Evolutionary conservation across 1,140 invertebrate species (phyloP).

Genomic region (Dysdera silvatica): DNA sequence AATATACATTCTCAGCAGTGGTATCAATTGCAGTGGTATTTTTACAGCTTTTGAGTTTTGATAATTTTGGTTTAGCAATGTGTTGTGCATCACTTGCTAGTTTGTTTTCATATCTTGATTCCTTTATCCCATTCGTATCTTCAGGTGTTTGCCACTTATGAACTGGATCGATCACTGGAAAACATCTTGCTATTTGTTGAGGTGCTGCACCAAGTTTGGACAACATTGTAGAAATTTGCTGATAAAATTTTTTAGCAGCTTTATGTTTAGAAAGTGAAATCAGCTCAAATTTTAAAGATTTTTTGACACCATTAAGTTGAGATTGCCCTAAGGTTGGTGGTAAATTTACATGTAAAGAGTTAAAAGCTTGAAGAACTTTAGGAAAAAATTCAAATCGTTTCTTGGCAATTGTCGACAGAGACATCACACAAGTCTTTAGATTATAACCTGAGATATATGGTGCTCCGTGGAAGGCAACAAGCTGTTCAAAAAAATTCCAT

Average conservation of each 20-base stretch:
- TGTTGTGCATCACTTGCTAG: slow-evolving; percentile 3
- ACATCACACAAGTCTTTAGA: slow-evolving; percentile 92
- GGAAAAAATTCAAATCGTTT: slow-evolving; percentile 78
- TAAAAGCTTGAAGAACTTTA: slow-evolving; percentile 64
- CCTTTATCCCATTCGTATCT: background rate
- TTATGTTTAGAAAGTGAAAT: slow-evolving; percentile 80
- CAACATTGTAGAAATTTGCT: slow-evolving; percentile 73
- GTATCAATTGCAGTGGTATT: slow-evolving; percentile 52
- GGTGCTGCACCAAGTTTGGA: slow-evolving; percentile 80
- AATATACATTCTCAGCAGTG: slow-evolving; percentile 51
- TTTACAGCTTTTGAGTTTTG: slow-evolving; percentile 32
- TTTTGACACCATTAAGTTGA: slow-evolving; percentile 89
- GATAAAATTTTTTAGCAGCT: slow-evolving; percentile 63
- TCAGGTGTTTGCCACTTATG: background rate
- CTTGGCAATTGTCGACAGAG: slow-evolving; percentile 78
- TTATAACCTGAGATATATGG: slow-evolving; percentile 87
- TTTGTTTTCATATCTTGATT: background rate
- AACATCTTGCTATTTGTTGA: slow-evolving; percentile 60
- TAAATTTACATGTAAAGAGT: slow-evolving; percentile 70
- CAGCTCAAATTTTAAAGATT: slow-evolving; percentile 88
- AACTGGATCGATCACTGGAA: slow-evolving; percentile 14
- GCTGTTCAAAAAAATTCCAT: slow-evolving; percentile 72
- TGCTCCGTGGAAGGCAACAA: slow-evolving; percentile 89
- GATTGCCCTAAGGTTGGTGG: slow-evolving; percentile 92
- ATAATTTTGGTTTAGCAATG: background rate